These are phyloP conservation scores for Chouioia cunea DNA, from an alignment of 2,888 invertebrate species.

Conservation along the genomic window DNA sequence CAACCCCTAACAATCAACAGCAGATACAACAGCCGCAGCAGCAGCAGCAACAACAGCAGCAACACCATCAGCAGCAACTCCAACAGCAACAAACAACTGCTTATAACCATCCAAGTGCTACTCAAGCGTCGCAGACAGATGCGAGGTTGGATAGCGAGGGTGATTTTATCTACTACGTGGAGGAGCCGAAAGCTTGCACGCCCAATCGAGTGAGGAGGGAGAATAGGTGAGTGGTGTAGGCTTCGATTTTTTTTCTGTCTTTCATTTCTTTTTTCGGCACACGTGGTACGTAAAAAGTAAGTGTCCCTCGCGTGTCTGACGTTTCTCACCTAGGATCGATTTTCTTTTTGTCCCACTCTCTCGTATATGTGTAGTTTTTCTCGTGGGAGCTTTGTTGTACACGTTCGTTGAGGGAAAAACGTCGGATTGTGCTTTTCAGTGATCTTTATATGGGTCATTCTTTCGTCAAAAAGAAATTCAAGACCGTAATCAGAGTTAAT, in stretches of 20 bases:
- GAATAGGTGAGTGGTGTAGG: conserved; percentile 64
- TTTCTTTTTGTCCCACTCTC: conserved; percentile 2
- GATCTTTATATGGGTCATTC: not conserved
- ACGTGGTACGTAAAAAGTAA: not conserved
- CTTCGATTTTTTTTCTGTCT: conserved; percentile 15
- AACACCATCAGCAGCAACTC: conserved; percentile 29
- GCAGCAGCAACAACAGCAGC: conserved; percentile 45
- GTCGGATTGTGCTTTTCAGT: not conserved
- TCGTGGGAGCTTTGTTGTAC: not conserved
- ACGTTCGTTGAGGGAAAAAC: too few relatives aligned
- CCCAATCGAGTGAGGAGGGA: conserved; percentile 64
- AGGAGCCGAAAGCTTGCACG: conserved; percentile 74
- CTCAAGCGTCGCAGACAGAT: conserved; percentile 53
- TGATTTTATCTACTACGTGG: conserved; percentile 77
- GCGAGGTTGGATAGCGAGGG: conserved; percentile 72
- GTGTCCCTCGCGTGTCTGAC: not conserved
- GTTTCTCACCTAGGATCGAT: conserved; percentile 27
- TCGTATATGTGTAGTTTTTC: conserved; percentile 1
- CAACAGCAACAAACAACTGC: conserved; percentile 50
- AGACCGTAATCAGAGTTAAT: too few relatives aligned
- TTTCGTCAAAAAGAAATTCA: conserved; percentile 1
- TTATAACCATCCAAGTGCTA: conserved; percentile 53
- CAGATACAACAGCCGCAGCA: conserved; percentile 46
- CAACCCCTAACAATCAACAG: conserved; percentile 45
- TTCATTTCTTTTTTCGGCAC: not conserved